Base-by-base conservation (phyloP, 2,888 invertebrate species). In the Notocelia uddmanniana region DNA sequence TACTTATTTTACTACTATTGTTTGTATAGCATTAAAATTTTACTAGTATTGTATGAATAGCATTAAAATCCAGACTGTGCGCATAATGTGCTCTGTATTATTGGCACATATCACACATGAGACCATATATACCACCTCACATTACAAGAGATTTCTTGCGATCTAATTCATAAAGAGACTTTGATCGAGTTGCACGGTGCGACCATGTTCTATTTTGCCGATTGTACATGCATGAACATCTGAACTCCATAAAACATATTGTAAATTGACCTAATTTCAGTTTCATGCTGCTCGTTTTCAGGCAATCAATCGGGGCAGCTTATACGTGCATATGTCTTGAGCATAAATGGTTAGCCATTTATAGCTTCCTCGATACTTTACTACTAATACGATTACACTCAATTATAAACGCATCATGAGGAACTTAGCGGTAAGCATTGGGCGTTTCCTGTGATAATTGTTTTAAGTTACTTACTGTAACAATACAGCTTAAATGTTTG, bases 401-500 rank as follows among this genome's bases (percentile, higher is more conserved):
- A 52, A 58, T 70, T 54, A 71, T 23, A 62, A 23, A 50, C 37
- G 11, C 55, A 57, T 62, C 55, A 37, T 55, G 41, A 68, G 55
- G 50, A 72, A 62, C 55, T 55, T 18, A 37, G 62, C 19, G 6
- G 31, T 37, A 68, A 55, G 54, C 67, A 67, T 60, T 15, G 21
- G 37, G 37, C 45, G 52, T 41, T 62, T 72, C 62, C 60, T 62
- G 45, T 62, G 60, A 55, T 62, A 62, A 72, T 62, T 23, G 64
- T 52, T 55, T 18, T 64, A 50, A 66, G 21, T 67, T 71, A 69
- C 41, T 23, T 71, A 69, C 41, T 23, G 18, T 63, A 66, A 69
- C 68, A 60, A 52, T 50, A 60, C 26, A 66, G 55, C 52, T 60
- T 62, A 69, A 66, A 57, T 62, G 57, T 37, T 69, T 72, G 59